Evolutionary conservation across 2,797 vertebrate species (phyloP).

Genomic region (Sebastiscus tertius): DNA sequence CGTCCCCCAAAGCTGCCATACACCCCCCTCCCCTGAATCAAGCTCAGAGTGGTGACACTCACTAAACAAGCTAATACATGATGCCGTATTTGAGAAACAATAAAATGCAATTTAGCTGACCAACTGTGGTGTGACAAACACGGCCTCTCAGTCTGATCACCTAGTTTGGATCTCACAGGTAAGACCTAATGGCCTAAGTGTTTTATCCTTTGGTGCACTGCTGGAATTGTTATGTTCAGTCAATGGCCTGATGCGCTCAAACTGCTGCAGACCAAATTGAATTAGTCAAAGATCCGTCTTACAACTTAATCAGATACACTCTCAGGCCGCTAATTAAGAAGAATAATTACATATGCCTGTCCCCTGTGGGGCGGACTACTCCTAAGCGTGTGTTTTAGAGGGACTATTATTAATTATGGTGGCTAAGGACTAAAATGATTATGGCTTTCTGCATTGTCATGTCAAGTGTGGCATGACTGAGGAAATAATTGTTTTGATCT

Average conservation of each 20-base stretch:
- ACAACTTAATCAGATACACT: slow-evolving; percentile 84
- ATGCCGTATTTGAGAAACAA: slow-evolving; percentile 4
- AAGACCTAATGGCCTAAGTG: slow-evolving; percentile 19
- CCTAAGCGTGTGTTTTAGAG: slow-evolving; percentile 67
- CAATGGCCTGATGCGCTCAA: slow-evolving; percentile 61
- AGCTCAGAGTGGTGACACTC: slow-evolving; percentile 9
- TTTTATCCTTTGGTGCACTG: slow-evolving; percentile 58
- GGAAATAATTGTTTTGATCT: slow-evolving; percentile 81
- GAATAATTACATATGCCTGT: slow-evolving; percentile 81
- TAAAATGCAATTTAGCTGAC: slow-evolving; percentile 25
- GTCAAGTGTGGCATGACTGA: slow-evolving; percentile 76
- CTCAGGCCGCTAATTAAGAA: slow-evolving; percentile 83
- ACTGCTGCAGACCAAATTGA: slow-evolving; percentile 75
- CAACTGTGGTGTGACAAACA: slow-evolving; percentile 25
- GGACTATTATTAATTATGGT: slow-evolving; percentile 76
- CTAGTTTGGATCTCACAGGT: slow-evolving; percentile 46
- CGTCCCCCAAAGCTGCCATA: too few species aligned
- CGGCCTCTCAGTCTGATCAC: slow-evolving; percentile 6
- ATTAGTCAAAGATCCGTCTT: slow-evolving; percentile 78
- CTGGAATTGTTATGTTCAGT: slow-evolving; percentile 59
- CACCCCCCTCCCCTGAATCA: background rate
- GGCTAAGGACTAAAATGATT: slow-evolving; percentile 67
- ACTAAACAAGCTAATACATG: slow-evolving; percentile 15
- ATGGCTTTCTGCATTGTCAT: slow-evolving; percentile 67
- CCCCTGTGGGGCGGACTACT: slow-evolving; percentile 68